Evolutionary conservation across 2,888 invertebrate genomes (phyloP), one percentile per base, ranked within the genome.

Genomic region (Sinotaia quadrata): DNA sequence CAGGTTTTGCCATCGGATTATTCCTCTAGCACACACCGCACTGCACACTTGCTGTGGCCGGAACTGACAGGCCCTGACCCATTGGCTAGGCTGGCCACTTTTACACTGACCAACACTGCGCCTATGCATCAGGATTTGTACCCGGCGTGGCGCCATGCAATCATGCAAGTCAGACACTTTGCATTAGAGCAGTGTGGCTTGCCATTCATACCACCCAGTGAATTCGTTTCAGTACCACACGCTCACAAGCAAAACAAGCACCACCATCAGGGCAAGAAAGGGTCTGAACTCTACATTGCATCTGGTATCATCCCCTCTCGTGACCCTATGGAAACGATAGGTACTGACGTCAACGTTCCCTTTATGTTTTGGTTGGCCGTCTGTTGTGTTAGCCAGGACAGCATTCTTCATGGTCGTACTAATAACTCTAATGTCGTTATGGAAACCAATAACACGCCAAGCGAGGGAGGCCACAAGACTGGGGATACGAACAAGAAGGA

Each of bases 331-430:
- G 72, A 76, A 44, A 76, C 77, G 15, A 78, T 82, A 37, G 83
- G 83, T 49, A 80, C 82, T 71, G 78, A 79, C 59, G 79, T 84
- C 52, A 78, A 76, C 52, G 81, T 84, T 10, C 84, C 84, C 33
- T 77, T 77, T 56, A 67, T 82, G 47, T 75, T 83, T 54, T 84
- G 84, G 84, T 66, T 80, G 65, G 78, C 81, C 33, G 81, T 76
- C 8, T 84, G 84, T 61, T 84, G 84, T 67, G 77, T 81, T n/a
- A 75, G 10, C 2, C 27, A 21, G 4, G n/a, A n/a, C n/a, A n/a
- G n/a, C n/a, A n/a, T 4, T 15, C 54, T 18, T 34, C 21, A 2
- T 41, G 18, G n/a, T 10, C 15, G 10, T 10, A 15, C 10, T n/a
- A 54, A 52, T 33, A 24, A 18, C 54, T 27, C 33, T 31, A 15